Percentiles rank a stretch among this genome's conserved stretches.
These are phyloP conservation scores for Mirounga angustirostris DNA, from an alignment of 2,113 vertebrate species.

Conservation along the genomic window DNA sequence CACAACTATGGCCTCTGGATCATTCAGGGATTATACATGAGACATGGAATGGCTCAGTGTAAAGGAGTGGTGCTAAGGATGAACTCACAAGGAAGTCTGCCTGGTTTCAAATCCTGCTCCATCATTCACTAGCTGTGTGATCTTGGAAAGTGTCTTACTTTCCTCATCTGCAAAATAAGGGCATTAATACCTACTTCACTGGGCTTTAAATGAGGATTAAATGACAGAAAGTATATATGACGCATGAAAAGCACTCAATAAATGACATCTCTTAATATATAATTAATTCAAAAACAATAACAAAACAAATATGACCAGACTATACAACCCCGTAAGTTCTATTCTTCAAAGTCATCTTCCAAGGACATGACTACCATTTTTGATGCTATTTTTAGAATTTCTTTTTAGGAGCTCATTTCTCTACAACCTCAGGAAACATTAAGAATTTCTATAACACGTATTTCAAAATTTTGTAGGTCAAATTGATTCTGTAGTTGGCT, in stretches of 20 bases:
- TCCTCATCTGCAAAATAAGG: not conserved
- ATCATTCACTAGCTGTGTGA: not conserved
- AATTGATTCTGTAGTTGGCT: not conserved
- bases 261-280: not conserved
- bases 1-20: not conserved
- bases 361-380: not conserved
- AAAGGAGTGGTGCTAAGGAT: not conserved
- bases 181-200: not conserved
- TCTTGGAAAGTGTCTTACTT: not conserved
- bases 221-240: not conserved
- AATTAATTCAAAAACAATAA: conserved; percentile 25
- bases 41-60: rapidly evolving
- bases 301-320: not conserved
- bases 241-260: not conserved
- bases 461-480: conserved; percentile 11
- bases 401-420: not conserved
- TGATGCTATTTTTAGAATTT: not conserved
- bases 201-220: not conserved
- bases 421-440: not conserved
- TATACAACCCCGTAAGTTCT: not conserved
- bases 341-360: conserved; percentile 34
- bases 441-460: not conserved
- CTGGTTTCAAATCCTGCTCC: not conserved
- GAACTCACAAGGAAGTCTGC: not conserved
- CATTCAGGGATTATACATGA: not conserved